Conservation (phyloP, 2,888 invertebrate genomes). For the Drosophila kambysellisi region DNA sequence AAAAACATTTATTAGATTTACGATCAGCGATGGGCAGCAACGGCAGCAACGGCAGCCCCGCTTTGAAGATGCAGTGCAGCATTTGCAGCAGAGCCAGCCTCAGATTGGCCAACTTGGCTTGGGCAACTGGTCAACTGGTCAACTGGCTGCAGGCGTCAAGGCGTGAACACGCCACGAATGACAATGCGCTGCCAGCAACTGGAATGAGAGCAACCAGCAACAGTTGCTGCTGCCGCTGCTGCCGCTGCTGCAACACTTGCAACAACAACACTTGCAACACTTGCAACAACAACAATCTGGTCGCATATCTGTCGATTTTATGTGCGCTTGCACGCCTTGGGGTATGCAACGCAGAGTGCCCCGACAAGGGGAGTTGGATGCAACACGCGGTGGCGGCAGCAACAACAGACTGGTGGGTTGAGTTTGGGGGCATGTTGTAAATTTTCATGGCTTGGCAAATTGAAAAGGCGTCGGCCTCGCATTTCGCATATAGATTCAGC, state of each 20-base stretch:
- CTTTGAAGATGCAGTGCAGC: constrained; percentile 69
- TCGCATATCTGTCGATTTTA: constrained; percentile 81
- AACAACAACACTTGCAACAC: constrained; percentile 24
- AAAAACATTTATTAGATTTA: constrained; percentile 80
- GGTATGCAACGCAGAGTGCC: constrained; percentile 76
- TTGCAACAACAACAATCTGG: constrained; percentile 44
- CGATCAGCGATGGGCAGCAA: constrained; percentile 58
- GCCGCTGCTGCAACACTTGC: constrained; percentile 13
- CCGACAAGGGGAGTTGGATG: not conserved
- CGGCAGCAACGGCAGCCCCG: constrained; percentile 25
- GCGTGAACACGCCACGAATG: constrained; percentile 81
- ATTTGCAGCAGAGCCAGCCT: not conserved
- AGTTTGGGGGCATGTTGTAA: constrained; percentile 59
- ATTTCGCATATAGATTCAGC: constrained; percentile 72
- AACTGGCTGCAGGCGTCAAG: constrained; percentile 75
- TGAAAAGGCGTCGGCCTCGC: constrained; percentile 77
- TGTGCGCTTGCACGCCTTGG: constrained; percentile 82
- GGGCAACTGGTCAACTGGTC: constrained; percentile 24
- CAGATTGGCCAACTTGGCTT: constrained; percentile 13
- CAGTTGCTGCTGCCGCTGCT: constrained; percentile 27
- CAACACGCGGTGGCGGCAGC: not conserved
- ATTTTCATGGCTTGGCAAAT: constrained; percentile 76
- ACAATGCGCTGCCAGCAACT: constrained; percentile 65
- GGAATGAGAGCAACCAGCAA: constrained; percentile 39
- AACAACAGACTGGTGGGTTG: not conserved